A percentile compares a stretch with the other conserved stretches of the same genome.
These are phyloP conservation scores for Acanthosoma haemorrhoidale DNA, from an alignment of 2,888 invertebrate genomes.

Conservation along the genomic window DNA sequence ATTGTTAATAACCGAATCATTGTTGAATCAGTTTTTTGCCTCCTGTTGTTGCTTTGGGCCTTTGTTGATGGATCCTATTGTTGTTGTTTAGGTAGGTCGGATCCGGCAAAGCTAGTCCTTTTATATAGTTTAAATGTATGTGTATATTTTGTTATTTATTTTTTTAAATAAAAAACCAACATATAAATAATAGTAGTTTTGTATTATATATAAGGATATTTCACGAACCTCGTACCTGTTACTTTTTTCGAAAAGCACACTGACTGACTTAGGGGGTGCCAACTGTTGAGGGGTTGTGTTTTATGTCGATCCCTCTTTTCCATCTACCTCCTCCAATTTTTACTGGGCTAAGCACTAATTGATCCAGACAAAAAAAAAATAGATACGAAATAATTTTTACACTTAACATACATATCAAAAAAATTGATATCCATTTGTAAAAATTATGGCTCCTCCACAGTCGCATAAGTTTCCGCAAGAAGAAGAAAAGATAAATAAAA, in stretches of 20 bases:
- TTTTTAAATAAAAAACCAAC: background rate
- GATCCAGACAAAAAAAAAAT: too few species aligned
- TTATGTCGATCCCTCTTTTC: background rate
- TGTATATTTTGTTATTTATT: background rate
- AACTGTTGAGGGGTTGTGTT: background rate
- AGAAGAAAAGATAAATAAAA: background rate
- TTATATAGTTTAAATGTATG: background rate
- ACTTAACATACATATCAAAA: constrained; percentile 25
- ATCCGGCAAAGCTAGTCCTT: too few species aligned
- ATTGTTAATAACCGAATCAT: background rate
- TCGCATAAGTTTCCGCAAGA: background rate
- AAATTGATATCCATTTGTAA: constrained; percentile 7
- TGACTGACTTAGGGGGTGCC: too few species aligned
- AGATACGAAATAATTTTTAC: constrained; percentile 15
- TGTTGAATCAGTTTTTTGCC: background rate
- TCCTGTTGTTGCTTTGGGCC: background rate
- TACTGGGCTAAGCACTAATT: constrained; percentile 6
- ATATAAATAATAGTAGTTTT: background rate
- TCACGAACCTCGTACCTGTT: too few species aligned
- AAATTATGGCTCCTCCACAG: background rate
- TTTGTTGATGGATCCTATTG: background rate
- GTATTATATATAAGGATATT: too few species aligned
- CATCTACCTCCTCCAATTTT: background rate
- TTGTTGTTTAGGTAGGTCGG: background rate
- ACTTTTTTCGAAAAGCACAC: too few species aligned